Percentiles rank a stretch among this genome's conserved stretches.
Evolutionary conservation across 2,888 invertebrate genomes (phyloP).

Genomic region (Andricus curvator): DNA sequence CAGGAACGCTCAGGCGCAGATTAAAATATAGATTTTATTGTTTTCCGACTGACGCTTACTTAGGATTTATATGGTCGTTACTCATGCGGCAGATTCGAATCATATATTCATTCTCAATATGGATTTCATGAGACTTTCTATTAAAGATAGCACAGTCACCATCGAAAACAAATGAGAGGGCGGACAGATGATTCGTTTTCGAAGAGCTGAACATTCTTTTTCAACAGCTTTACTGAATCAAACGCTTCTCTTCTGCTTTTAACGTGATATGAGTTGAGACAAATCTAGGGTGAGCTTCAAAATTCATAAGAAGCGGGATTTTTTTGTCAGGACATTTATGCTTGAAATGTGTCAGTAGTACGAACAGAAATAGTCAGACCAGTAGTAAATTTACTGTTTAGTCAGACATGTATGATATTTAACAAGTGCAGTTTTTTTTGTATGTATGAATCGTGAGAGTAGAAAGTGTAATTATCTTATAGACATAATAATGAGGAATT

Average conservation of each 20-base stretch:
- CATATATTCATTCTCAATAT: slow-evolving; percentile 59
- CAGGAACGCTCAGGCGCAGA: slow-evolving; percentile 62
- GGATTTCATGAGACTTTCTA: slow-evolving; percentile 33
- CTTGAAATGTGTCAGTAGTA: background rate
- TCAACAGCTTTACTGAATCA: slow-evolving; percentile 27
- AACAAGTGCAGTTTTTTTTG: background rate
- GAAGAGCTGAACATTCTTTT: slow-evolving; percentile 26
- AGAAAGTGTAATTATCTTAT: background rate
- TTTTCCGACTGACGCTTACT: slow-evolving; percentile 66
- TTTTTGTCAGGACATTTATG: background rate
- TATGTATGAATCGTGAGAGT: background rate
- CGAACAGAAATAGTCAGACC: background rate
- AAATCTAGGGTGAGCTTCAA: background rate
- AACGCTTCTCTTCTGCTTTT: background rate
- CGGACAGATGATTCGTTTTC: slow-evolving; percentile 20
- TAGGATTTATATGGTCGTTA: slow-evolving; percentile 71
- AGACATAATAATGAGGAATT: background rate
- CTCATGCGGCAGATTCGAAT: slow-evolving; percentile 64
- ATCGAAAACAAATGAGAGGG: slow-evolving; percentile 28
- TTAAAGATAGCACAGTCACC: slow-evolving; percentile 23
- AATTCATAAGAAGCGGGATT: background rate
- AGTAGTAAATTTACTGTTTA: background rate
- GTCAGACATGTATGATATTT: background rate
- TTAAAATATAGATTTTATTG: slow-evolving; percentile 77
- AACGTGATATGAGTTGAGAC: background rate